Conservation (phyloP, 2,113 vertebrate genomes). For the Sylvia atricapilla region DNA sequence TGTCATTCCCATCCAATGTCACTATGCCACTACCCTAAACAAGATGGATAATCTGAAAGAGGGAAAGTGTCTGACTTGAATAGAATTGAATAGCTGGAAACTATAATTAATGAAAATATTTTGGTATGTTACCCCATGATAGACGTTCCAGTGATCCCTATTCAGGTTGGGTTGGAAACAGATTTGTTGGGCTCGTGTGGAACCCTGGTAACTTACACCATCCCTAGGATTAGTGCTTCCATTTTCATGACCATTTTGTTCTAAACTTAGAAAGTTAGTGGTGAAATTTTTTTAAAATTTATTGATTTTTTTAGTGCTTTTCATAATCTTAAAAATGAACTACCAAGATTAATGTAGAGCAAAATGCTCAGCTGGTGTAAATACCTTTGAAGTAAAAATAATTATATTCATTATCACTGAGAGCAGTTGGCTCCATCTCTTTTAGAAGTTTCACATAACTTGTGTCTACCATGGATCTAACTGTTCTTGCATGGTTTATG, state of each 20-base stretch:
- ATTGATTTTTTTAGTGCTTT: background rate
- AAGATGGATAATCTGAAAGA: background rate
- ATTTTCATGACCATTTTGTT: background rate
- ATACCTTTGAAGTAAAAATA: background rate
- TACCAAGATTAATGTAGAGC: background rate
- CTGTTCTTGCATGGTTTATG: background rate
- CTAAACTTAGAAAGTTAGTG: background rate
- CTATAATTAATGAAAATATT: background rate
- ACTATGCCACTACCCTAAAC: background rate
- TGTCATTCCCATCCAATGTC: background rate
- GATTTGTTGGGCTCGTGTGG: background rate
- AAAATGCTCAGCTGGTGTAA: background rate
- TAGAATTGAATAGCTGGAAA: background rate
- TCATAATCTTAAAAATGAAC: background rate
- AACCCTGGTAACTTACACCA: fast-evolving
- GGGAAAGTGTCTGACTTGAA: background rate
- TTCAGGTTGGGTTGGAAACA: background rate
- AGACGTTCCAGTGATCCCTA: background rate
- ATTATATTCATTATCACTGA: background rate
- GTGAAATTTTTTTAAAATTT: fast-evolving
- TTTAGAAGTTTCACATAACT: background rate
- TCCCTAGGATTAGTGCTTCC: background rate
- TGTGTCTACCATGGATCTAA: background rate
- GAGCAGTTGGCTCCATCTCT: background rate
- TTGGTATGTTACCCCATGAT: background rate